Base-by-base conservation (phyloP, 2,113 vertebrate species). In the Ochotona curzoniae region DNA sequence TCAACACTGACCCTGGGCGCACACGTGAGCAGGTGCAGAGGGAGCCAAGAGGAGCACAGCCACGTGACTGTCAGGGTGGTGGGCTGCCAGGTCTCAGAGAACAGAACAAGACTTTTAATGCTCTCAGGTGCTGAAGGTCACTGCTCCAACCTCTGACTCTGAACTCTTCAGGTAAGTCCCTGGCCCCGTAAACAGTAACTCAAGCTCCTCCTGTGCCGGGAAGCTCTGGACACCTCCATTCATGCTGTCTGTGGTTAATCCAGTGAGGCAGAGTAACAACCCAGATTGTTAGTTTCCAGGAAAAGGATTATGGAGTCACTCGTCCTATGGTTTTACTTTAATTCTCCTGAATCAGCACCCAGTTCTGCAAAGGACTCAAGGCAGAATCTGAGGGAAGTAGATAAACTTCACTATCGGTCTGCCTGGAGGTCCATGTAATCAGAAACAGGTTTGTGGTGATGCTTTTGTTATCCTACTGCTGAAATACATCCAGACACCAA, bases 401-500 rank as follows among this genome's bases (percentile, higher is more conserved):
- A 28, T 74, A 82, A 92, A 78, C 69, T 57, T 2, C 35, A 60
- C 61, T 26, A 14, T 14, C 64, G 60, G 44, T 73, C 66, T 54
- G 3, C 64, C 47, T 32, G 67, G 88, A 61, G n/a, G 70, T 44
- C 51, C 38, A 60, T 17, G 17, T 47, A 93, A 94, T 57, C 8
- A 75, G 60, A 25, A 94, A 94, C 87, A 93, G 93, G 79, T 38
- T 38, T 76, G 64, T 63, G 4, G 14, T 35, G 49, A 44, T 69
- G 71, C 89, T 70, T 93, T 70, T 73, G 49, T 75, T 90, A 85
- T 83, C 15, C 71, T 83, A 66, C 7, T 79, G 79, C 84, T 60
- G 69, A 95, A 93, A 64, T 88, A 73, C 89, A 57, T 88, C 90
- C 35, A 90, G 86, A 28, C 80, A 91, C 54, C 70, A 89, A 94